Percentiles rank a stretch among this genome's conserved stretches.
Conservation (phyloP, 1,140 invertebrate genomes). For the Agraylea sexmaculata region DNA sequence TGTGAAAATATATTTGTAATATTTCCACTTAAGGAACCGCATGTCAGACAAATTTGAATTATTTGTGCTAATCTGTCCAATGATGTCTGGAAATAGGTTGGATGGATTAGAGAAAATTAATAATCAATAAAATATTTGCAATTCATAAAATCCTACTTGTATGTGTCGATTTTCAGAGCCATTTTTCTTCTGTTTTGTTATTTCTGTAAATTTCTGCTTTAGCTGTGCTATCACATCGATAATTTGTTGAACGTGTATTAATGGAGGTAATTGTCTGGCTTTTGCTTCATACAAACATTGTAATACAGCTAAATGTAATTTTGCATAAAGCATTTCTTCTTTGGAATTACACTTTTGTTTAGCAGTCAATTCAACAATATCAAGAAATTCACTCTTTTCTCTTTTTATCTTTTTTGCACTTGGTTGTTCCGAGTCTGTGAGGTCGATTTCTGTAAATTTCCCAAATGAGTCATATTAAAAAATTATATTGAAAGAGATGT, state of each 20-base stretch:
- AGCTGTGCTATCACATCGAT: conserved; percentile 34
- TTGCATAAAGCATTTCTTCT: conserved; percentile 40
- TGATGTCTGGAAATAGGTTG: conserved; percentile 34
- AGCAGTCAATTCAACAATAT: conserved; percentile 24
- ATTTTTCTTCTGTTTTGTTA: conserved; percentile 25
- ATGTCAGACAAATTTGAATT: conserved; percentile 57
- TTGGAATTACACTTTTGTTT: conserved; percentile 21
- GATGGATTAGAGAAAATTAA: conserved; percentile 3
- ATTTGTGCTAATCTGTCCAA: conserved; percentile 66
- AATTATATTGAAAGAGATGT: not conserved
- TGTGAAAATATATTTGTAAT: conserved; percentile 45
- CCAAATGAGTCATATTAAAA: not conserved
- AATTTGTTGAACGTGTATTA: conserved; percentile 46
- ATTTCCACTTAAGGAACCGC: conserved; percentile 66
- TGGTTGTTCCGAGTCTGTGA: conserved; percentile 9
- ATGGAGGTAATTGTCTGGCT: conserved; percentile 36
- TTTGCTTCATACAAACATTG: conserved; percentile 47
- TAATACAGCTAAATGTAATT: conserved; percentile 51
- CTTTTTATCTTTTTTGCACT: conserved; percentile 34
- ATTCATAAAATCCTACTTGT: conserved; percentile 24
- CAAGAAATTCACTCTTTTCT: conserved; percentile 25
- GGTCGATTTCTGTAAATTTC: conserved; percentile 17
- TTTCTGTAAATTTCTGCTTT: conserved; percentile 33
- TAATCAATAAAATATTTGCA: not conserved
- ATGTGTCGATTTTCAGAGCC: conserved; percentile 25